phyloP scores from a whole-genome alignment of 2,888 invertebrate genomes.

The Chloroclystis v-ata region DNA sequence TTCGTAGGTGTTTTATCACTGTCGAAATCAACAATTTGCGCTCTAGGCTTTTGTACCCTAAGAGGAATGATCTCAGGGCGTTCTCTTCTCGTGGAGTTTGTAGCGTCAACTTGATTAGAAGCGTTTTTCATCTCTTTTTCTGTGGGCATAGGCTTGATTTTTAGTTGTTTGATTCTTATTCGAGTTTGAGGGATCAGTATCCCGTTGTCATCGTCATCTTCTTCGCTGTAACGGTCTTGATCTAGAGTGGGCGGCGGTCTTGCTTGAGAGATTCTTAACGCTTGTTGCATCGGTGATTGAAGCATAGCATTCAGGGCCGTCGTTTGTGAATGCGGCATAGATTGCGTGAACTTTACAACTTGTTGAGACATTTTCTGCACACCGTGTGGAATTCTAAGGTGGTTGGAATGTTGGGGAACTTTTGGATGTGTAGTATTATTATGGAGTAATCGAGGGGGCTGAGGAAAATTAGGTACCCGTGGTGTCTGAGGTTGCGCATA shows the following conservation, averaged over 20 bases:
- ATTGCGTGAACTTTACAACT: background rate
- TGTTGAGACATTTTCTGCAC: background rate
- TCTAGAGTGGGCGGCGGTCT: constrained; percentile 12
- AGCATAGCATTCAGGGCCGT: background rate
- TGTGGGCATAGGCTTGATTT: constrained; percentile 15
- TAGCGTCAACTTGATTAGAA: constrained; percentile 36
- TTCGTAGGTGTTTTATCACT: constrained; percentile 71
- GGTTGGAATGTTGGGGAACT: constrained; percentile 1
- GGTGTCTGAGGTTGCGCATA: background rate
- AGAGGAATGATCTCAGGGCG: constrained; percentile 35
- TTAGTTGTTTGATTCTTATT: constrained; percentile 41
- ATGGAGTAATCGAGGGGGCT: background rate
- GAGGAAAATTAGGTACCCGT: background rate
- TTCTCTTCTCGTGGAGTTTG: constrained; percentile 49
- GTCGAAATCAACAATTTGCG: constrained; percentile 30
- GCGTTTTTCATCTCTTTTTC: constrained; percentile 42
- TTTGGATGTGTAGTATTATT: constrained; percentile 1
- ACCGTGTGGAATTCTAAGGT: background rate
- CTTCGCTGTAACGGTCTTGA: constrained; percentile 20
- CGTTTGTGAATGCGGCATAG: background rate
- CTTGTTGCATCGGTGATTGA: constrained; percentile 7
- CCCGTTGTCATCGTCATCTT: constrained; percentile 18
- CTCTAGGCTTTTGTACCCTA: constrained; percentile 14
- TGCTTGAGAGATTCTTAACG: constrained; percentile 11
- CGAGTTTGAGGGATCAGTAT: constrained; percentile 41